Conservation (phyloP, 2,797 vertebrate genomes). For the Ctenochaetus hawaiiensis region DNA sequence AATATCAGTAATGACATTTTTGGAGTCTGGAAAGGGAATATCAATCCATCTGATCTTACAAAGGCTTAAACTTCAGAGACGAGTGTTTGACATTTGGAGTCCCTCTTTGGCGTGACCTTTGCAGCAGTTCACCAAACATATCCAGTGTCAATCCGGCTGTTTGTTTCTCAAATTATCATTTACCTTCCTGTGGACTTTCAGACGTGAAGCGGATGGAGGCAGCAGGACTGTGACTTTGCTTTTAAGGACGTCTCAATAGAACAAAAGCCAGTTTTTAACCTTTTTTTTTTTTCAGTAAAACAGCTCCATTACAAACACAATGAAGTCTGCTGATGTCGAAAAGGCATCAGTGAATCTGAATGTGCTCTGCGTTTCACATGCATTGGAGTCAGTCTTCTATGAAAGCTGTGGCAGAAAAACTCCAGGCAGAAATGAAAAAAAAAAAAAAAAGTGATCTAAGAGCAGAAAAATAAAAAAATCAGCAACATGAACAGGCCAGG, state of each 20-base stretch:
- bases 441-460: slow-evolving; percentile 36
- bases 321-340: slow-evolving; percentile 31
- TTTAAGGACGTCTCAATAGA: slow-evolving; percentile 27
- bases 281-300: slow-evolving; percentile 1
- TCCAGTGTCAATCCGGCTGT: slow-evolving; percentile 75
- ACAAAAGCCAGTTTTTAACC: slow-evolving; percentile 38
- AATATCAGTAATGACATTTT: slow-evolving; percentile 75
- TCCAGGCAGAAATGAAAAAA: slow-evolving; percentile 25
- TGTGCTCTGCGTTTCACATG: slow-evolving; percentile 21
- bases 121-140: slow-evolving; percentile 74
- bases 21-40: slow-evolving; percentile 61
- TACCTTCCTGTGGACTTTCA: slow-evolving; percentile 30
- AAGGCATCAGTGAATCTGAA: slow-evolving; percentile 2
- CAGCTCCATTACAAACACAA: slow-evolving; percentile 32
- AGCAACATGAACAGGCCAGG: slow-evolving; percentile 19
- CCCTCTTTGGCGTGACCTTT: slow-evolving; percentile 81
- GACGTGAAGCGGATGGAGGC: not conserved
- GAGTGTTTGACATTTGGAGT: slow-evolving; percentile 83
- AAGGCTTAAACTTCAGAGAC: slow-evolving; percentile 78
- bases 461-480: slow-evolving; percentile 31
- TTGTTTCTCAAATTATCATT: slow-evolving; percentile 63
- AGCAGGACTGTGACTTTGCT: slow-evolving; percentile 1
- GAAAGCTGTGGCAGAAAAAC: slow-evolving; percentile 20
- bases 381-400: slow-evolving; percentile 1
- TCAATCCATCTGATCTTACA: slow-evolving; percentile 69